A percentile compares a stretch with the other conserved stretches of the same genome.
Evolutionary conservation across 1,140 invertebrate species (phyloP).

Genomic region (Lucilia sericata): DNA sequence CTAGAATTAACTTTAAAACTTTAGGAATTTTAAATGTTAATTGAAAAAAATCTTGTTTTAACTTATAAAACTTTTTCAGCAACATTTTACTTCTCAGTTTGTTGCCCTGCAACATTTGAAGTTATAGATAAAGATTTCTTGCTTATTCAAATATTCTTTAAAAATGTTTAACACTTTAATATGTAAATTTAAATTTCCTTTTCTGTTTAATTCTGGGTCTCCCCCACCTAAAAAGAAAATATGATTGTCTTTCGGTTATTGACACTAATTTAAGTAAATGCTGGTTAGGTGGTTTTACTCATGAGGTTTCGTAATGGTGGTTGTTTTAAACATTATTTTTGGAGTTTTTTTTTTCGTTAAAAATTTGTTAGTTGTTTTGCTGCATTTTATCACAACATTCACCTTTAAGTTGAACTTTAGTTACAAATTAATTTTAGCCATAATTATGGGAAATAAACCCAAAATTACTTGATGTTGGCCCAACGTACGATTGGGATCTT

Average conservation of each 20-base stretch:
- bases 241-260: background rate
- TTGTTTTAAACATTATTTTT: background rate
- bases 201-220: too few relatives aligned
- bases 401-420: background rate
- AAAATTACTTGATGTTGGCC: background rate
- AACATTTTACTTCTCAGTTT: too few relatives aligned
- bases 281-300: background rate
- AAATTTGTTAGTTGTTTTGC: background rate
- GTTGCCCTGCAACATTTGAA: too few relatives aligned
- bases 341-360: background rate
- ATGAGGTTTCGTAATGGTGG: background rate
- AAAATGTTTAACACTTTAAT: too few relatives aligned
- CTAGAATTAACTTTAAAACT: too few relatives aligned
- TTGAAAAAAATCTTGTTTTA: too few relatives aligned
- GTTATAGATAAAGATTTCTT: too few relatives aligned
- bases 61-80: too few relatives aligned
- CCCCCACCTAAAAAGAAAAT: too few relatives aligned
- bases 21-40: too few relatives aligned
- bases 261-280: background rate
- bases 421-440: constrained; percentile 2
- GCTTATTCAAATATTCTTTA: too few relatives aligned
- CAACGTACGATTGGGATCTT: background rate
- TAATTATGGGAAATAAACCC: background rate
- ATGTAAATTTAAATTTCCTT: too few relatives aligned
- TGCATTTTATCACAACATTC: constrained; percentile 16